A percentile compares a stretch with the other conserved stretches of the same genome.
Evolutionary conservation across 2,113 vertebrate species (phyloP).

Genomic region (western clawed frog (Xenopus tropicalis)): UCB_Xtro_10.0 CM004443.2:193090001-193090500

Average conservation of each 20-base stretch:
- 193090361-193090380: no score
- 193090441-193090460: no score
- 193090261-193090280: constrained; percentile 7
- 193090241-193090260: constrained; percentile 17
- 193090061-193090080: constrained; percentile 28
- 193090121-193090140: constrained; percentile 25
- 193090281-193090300: neutral
- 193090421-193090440: no score
- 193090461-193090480: no score
- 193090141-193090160: constrained; percentile 20
- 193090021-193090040: constrained; percentile 31
- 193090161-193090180: constrained; percentile 16
- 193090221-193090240: neutral
- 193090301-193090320: no score
- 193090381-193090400: no score
- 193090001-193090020: constrained; percentile 23
- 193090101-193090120: constrained; percentile 3
- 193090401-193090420: no score
- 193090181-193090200: neutral
- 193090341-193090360: no score
- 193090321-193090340: no score
- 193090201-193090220: constrained; percentile 11
- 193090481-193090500: no score
- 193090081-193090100: constrained; percentile 23
- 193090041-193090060: constrained; percentile 13